Evolutionary conservation across 2,888 invertebrate species (phyloP).

Genomic region (Bimastos eiseni): DNA sequence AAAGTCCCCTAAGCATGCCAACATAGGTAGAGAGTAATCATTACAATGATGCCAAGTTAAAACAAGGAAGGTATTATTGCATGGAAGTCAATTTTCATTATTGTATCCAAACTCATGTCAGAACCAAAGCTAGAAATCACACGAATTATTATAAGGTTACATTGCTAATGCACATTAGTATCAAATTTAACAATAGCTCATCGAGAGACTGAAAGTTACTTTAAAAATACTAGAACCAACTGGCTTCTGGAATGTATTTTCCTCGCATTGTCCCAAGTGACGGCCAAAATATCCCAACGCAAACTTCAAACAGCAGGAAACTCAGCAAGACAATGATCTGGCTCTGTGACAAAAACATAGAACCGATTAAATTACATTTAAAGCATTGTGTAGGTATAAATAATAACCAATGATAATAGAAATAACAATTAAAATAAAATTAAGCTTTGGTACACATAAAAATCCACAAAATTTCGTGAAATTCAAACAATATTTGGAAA

Average conservation of each 20-base stretch:
- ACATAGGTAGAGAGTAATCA: too few relatives aligned
- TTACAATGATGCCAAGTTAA: too few relatives aligned
- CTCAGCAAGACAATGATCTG: slow-evolving; percentile 60
- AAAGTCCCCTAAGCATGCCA: too few relatives aligned
- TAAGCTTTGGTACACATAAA: too few relatives aligned
- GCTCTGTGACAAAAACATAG: slow-evolving; percentile 49
- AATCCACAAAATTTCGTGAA: too few relatives aligned
- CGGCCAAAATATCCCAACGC: slow-evolving; percentile 66
- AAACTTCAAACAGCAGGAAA: slow-evolving; percentile 64
- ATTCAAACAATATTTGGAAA: not conserved
- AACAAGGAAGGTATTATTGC: too few relatives aligned
- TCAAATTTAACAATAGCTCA: not conserved
- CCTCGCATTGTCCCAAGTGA: slow-evolving; percentile 64
- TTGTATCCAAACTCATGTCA: not conserved
- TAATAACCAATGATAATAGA: not conserved
- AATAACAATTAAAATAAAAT: not conserved
- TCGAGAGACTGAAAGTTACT: not conserved
- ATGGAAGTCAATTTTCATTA: too few relatives aligned
- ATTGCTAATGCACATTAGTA: not conserved
- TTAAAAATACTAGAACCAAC: slow-evolving; percentile 48
- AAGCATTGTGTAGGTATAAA: not conserved
- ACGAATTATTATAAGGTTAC: not conserved
- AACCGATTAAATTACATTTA: not conserved
- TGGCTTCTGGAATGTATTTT: slow-evolving; percentile 64
- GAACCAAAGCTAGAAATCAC: not conserved